A percentile compares a stretch with the other conserved stretches of the same genome.
phyloP scores from a whole-genome alignment of 2,888 invertebrate genomes.

The Phrixothrix hirtus region DNA sequence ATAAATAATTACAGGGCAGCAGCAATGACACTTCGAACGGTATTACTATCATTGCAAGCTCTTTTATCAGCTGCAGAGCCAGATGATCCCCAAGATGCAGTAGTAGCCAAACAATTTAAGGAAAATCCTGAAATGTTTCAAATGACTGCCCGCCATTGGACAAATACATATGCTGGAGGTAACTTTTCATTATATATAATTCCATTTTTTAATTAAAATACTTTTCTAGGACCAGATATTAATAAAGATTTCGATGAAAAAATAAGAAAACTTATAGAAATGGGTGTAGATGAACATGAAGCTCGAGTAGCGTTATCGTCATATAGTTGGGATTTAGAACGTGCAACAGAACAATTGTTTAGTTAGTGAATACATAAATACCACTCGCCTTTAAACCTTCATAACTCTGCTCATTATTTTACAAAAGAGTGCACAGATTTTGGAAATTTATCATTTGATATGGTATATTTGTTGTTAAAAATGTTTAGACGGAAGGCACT shows the following conservation, averaged over 20 bases:
- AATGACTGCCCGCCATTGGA: constrained; percentile 95
- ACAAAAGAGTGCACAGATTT: constrained; percentile 1
- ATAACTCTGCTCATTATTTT: constrained; percentile 15
- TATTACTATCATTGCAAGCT: constrained; percentile 93
- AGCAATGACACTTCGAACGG: constrained; percentile 96
- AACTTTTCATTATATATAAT: constrained; percentile 37
- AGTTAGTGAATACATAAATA: constrained; percentile 62
- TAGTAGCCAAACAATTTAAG: constrained; percentile 96
- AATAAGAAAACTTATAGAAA: constrained; percentile 85
- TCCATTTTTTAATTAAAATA: constrained; percentile 41
- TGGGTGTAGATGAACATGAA: constrained; percentile 91
- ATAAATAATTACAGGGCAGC: constrained; percentile 75
- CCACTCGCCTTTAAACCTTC: constrained; percentile 17
- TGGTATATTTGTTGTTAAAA: constrained; percentile 5
- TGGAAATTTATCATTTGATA: constrained; percentile 5
- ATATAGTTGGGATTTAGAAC: constrained; percentile 89
- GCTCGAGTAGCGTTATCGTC: constrained; percentile 89
- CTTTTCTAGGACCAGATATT: constrained; percentile 66
- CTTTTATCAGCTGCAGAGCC: constrained; percentile 90
- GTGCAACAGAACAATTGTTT: constrained; percentile 87
- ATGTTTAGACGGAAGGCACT: constrained; percentile 5
- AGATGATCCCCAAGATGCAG: constrained; percentile 94
- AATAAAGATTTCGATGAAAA: constrained; percentile 83
- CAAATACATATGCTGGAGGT: constrained; percentile 90
- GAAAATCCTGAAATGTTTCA: constrained; percentile 84